Base-by-base conservation (phyloP, 2,797 vertebrate species). In the Chelidonichthys spinosus region DNA sequence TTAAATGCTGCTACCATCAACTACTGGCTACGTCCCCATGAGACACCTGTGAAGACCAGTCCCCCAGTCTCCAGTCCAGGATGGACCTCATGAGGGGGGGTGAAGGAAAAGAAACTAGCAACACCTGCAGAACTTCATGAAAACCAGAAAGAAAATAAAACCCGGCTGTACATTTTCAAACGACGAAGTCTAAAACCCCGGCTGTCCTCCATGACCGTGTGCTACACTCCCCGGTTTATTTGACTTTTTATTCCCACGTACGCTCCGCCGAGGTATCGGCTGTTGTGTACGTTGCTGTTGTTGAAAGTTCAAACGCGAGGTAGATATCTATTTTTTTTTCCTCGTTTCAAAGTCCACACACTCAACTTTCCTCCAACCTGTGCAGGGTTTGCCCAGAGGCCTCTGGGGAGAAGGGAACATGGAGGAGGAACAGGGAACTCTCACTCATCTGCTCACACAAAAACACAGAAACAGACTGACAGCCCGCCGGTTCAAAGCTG, bases 401-500 rank as follows among this genome's bases (percentile, higher is more conserved):
- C 92, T 93, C 93, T 69, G 77, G 92, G 91, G 94, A 94, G 87
- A 61, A 25, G 74, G 73, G 64, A 90, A 78, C 68, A 70, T 66
- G 64, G 79, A 89, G 78, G 63, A 78, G 88, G 83, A 91, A 89
- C 82, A 91, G 82, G 82, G 84, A 93, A 82, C 86, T 80, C 78
- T 83, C 85, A 89, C 83, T 87, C 90, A 89, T 92, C 86, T 87
- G 73, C 79, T 88, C 84, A 68, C 81, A 88, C 75, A 81, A 76
- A 90, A 85, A 88, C 82, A 87, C 69, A 90, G 85, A 74, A 84
- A 91, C 84, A 92, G 89, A 92, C 92, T 93, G 94, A 94, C 93
- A 93, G 92, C 85, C 87, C 86, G 77, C 83, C 69, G 87, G 85
- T 94, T 94, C 92, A 95, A 95, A 94, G 93, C 87, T 81, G 75